Evolutionary conservation across 2,113 vertebrate species (phyloP).

Genomic region (Bubo scandiacus): DNA sequence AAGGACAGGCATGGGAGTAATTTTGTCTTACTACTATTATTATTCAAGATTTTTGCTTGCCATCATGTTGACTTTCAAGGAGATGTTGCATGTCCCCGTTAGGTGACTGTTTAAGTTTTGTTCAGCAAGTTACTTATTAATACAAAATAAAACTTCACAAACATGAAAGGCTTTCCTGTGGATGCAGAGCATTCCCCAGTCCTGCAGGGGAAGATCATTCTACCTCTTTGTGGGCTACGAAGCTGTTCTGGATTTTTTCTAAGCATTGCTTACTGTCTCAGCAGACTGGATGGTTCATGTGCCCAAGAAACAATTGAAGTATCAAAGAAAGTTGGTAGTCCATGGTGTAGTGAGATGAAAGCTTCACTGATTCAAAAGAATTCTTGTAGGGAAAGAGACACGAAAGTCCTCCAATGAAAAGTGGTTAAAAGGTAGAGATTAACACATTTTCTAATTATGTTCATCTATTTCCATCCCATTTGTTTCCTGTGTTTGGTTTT

Average conservation of each 20-base stretch:
- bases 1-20: neutral
- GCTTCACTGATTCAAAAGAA: neutral
- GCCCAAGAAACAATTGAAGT: neutral
- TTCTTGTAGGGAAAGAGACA: neutral
- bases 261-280: neutral
- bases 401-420: neutral
- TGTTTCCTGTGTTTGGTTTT: neutral
- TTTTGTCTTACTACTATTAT: neutral
- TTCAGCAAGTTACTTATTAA: neutral
- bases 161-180: neutral
- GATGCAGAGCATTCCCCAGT: neutral
- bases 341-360: rapidly evolving
- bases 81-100: neutral
- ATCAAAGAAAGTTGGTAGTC: neutral
- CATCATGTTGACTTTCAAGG: neutral
- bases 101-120: neutral
- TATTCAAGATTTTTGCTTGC: neutral
- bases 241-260: neutral
- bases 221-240: neutral
- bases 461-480: neutral
- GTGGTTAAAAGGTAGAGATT: neutral
- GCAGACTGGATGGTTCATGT: neutral
- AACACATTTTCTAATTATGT: neutral
- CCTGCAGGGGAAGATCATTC: neutral
- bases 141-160: neutral